Evolutionary conservation across 2,113 vertebrate genomes (phyloP), one percentile per base, ranked within the genome.

Genomic region (Eulemur macaco): DNA sequence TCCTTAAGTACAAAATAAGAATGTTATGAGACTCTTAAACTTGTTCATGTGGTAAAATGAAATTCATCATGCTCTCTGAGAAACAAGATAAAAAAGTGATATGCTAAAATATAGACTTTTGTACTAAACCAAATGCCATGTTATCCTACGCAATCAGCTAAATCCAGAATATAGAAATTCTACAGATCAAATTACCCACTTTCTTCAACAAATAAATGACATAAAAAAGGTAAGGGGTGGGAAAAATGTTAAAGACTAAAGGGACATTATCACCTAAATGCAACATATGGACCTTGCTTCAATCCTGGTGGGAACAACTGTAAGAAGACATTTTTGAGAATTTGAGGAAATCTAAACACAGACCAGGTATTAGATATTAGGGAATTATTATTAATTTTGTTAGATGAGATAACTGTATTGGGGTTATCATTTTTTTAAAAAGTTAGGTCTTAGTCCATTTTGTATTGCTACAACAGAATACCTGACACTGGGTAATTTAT

Each of bases 161-260:
- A 73, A 63, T 69, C 10, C 27, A 95, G 34, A 85, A 64, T 47
- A 85, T 39, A 29, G 45, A 74, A 94, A 81, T 64, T 78, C 58
- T 77, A 83, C 25, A 85, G 45, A 92, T 86, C 56, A 89, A 64
- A 93, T 71, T 68, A 71, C 14, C n/a, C 77, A 92, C 58, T 56
- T 92, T 95, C 63, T 94, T 77, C 60, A 91, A 76, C 34, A 82
- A 91, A 83, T 83, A 85, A 88, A 42, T 29, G n/a, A 69, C 42
- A 77, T n/a, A 90, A 86, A 64, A 54, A 74, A 81, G 66, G 42
- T 11, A 4, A 60, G 17, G 20, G 23, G n/a, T 89, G 10, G 64
- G 52, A 42, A 78, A 93, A 93, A 82, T 60, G 27, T 47, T 93
- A 60, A 89, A 85, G 74, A 86, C 58, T 74, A 81, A 29, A 58